phyloP scores from a whole-genome alignment of 2,888 invertebrate genomes.

The Andrena bicolor region DNA sequence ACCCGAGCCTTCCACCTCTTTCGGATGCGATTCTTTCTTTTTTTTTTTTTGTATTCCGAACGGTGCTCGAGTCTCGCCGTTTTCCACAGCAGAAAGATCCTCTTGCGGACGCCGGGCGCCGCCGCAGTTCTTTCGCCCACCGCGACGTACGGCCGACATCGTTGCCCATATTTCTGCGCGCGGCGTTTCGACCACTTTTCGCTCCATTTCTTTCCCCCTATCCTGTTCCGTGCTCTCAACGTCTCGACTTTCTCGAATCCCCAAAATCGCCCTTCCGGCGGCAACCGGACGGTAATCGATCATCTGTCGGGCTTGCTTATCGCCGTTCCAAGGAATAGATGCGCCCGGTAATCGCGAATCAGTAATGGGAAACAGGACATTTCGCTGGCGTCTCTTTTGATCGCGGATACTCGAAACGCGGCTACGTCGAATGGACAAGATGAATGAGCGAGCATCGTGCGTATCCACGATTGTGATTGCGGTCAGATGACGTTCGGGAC shows the following conservation, averaged over 20 bases:
- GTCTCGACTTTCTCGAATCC: neutral
- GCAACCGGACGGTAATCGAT: too few species aligned
- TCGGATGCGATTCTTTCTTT: conserved; percentile 7
- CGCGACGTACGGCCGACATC: conserved; percentile 84
- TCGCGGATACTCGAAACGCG: conserved; percentile 66
- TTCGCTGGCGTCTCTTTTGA: neutral
- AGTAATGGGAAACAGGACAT: too few species aligned
- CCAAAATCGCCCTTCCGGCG: neutral
- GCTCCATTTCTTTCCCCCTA: conserved; percentile 16
- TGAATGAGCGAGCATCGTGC: conserved; percentile 56
- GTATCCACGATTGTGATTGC: conserved; percentile 57
- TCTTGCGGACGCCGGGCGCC: conserved; percentile 81
- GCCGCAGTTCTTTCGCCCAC: conserved; percentile 85
- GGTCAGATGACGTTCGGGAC: neutral
- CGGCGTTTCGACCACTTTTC: conserved; percentile 69
- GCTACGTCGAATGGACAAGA: conserved; percentile 74
- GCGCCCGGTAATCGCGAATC: neutral
- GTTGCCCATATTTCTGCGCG: conserved; percentile 81
- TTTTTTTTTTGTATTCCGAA: conserved; percentile 14
- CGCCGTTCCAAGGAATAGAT: neutral
- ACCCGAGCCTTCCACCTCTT: conserved; percentile 1
- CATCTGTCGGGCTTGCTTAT: too few species aligned
- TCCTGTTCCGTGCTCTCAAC: conserved; percentile 12
- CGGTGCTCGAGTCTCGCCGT: neutral
- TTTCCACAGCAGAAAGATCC: conserved; percentile 62